These are phyloP conservation scores for Thelaira solivaga DNA, from an alignment of 2,888 invertebrate genomes.

Conservation along the genomic window DNA sequence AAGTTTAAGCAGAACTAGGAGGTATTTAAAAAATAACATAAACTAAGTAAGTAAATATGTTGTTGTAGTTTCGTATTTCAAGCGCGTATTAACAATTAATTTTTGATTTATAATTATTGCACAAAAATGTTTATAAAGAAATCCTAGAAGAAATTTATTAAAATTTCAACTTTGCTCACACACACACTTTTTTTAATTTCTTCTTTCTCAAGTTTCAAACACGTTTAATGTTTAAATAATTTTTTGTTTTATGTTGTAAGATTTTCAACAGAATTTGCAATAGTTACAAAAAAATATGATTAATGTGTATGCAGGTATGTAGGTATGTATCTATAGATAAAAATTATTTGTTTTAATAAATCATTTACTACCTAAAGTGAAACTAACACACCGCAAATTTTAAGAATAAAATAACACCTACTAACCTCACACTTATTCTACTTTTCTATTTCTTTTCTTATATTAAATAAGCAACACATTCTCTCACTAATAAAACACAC, in stretches of 20 bases:
- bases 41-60: conserved; percentile 28
- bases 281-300: too few relatives aligned
- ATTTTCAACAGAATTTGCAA: too few relatives aligned
- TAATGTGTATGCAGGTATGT: too few relatives aligned
- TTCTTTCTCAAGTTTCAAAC: background rate
- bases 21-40: too few relatives aligned
- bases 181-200: conserved; percentile 20
- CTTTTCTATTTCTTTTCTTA: background rate
- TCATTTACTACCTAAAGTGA: too few relatives aligned
- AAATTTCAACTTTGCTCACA: conserved; percentile 18
- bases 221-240: conserved; percentile 3
- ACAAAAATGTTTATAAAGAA: conserved; percentile 21
- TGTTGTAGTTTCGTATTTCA: conserved; percentile 36
- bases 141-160: background rate
- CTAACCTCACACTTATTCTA: background rate
- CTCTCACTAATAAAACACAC: too few relatives aligned
- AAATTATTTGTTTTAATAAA: too few relatives aligned
- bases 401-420: conserved; percentile 18
- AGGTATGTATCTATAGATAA: too few relatives aligned
- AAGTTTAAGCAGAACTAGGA: conserved; percentile 16
- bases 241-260: conserved; percentile 15
- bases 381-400: conserved; percentile 12
- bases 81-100: conserved; percentile 20
- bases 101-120: conserved; percentile 58
- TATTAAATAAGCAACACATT: too few relatives aligned